These are phyloP conservation scores for Plodia interpunctella DNA, from an alignment of 1,140 invertebrate genomes.

Conservation along the genomic window DNA sequence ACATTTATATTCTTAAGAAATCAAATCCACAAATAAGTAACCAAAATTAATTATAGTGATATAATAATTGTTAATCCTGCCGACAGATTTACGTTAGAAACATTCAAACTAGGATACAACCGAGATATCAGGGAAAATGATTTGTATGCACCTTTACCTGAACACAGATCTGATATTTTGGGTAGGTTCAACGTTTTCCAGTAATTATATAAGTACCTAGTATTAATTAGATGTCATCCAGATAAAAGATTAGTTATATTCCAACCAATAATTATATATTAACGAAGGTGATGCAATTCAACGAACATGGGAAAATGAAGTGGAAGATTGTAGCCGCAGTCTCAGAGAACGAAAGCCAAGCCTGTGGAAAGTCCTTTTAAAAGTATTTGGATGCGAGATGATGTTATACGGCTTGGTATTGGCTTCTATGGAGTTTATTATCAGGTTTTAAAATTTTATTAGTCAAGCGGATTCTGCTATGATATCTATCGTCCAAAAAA, in stretches of 20 bases:
- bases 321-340: conserved; percentile 24
- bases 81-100: conserved; percentile 77
- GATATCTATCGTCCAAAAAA: no score
- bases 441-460: conserved; percentile 40
- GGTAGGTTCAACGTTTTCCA: conserved; percentile 29
- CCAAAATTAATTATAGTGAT: no score
- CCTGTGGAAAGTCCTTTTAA: conserved; percentile 63
- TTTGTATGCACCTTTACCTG: conserved; percentile 77
- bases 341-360: conserved; percentile 46
- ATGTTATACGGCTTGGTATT: conserved; percentile 70
- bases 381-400: conserved; percentile 69
- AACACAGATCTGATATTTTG: conserved; percentile 75
- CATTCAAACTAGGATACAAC: conserved; percentile 76
- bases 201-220: no score
- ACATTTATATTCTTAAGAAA: no score
- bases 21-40: no score
- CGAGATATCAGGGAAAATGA: conserved; percentile 78
- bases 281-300: conserved; percentile 75
- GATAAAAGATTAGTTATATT: no score
- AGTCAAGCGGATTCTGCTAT: background rate
- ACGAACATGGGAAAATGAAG: conserved; percentile 76
- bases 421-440: conserved; percentile 75
- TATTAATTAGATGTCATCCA: no score
- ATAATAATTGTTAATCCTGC: conserved; percentile 1
- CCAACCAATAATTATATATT: no score